Evolutionary conservation across 2,888 invertebrate species (phyloP), one percentile per base, ranked within the genome.

Genomic region (Teleiodes luculella): DNA sequence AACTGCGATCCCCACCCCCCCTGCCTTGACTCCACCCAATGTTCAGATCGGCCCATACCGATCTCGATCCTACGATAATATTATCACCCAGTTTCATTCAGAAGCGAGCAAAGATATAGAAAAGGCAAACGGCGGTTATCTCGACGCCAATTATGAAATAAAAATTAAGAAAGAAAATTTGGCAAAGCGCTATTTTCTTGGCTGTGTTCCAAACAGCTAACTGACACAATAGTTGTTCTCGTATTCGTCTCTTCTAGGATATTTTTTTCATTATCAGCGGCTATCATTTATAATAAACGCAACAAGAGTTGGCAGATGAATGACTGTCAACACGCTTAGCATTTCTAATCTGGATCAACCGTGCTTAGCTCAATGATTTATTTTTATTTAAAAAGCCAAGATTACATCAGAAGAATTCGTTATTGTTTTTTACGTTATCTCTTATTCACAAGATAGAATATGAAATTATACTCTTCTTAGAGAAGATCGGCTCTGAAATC

Each of bases 161-260:
- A 13, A 20, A 20, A 41, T 41, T 20, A 20, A 41, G 8, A 39
- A 18, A n/a, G n/a, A 43, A 43, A 20, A 24, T 20, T 20, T 24
- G 8, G 11, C 6, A 64, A 59, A 63, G 57, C 64, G 64, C 64
- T 73, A 67, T 70, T 64, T 62, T 36, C 58, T n/a, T 80, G 80
- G 80, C 72, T 30, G 0, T 2, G 0, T 10, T 57, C 74, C 79
- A 78, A 66, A 33, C 16, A 49, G 59, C 55, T 58, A 59, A 43
- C 18, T 39, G 39, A 58, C 57, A 54, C 49, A 50, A 54, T 54
- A 39, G 37, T 13, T 48, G 41, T 24, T 10, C 24, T 11, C 31
- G 11, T 5, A 13, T 24, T 24, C 24, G 48, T 41, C 6, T 54
- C 33, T 48, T 53, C 46, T 46, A 11, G 46, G 36, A 36, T 24